Percentiles rank a stretch among this genome's conserved stretches.
phyloP scores from a whole-genome alignment of 2,888 invertebrate genomes.

The Cybosia mesomella region DNA sequence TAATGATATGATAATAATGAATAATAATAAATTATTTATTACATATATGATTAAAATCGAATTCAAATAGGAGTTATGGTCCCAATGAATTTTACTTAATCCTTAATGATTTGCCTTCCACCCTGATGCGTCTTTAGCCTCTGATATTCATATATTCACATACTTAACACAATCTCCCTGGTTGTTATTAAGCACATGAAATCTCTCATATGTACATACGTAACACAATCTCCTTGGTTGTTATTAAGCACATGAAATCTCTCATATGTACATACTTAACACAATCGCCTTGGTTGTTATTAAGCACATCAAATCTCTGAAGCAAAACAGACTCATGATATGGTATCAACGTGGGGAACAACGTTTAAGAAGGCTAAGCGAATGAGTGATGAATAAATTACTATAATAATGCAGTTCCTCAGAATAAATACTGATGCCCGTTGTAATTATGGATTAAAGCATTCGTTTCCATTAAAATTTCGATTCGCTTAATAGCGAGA shows the following conservation, averaged over 20 bases:
- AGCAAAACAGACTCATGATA: background rate
- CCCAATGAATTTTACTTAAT: background rate
- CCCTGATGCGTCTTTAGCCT: background rate
- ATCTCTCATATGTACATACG: too few species aligned
- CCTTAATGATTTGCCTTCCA: background rate
- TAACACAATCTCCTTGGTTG: too few species aligned
- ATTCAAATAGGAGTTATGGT: background rate
- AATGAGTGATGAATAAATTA: background rate
- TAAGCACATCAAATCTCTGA: conserved; percentile 7
- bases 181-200: too few species aligned
- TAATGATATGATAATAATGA: too few species aligned
- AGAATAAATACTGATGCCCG: too few species aligned
- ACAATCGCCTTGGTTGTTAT: background rate
- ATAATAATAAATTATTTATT: too few species aligned
- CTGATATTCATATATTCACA: background rate
- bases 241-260: too few species aligned
- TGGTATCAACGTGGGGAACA: background rate
- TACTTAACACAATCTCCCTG: too few species aligned
- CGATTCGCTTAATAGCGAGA: too few species aligned
- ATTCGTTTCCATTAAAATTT: background rate
- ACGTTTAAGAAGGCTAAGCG: background rate
- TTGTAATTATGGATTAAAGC: too few species aligned
- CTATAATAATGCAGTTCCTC: background rate
- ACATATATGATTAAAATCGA: too few species aligned
- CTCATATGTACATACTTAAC: too few species aligned